Evolutionary conservation across 2,888 invertebrate species (phyloP).

Genomic region (Brachyptera putata): DNA sequence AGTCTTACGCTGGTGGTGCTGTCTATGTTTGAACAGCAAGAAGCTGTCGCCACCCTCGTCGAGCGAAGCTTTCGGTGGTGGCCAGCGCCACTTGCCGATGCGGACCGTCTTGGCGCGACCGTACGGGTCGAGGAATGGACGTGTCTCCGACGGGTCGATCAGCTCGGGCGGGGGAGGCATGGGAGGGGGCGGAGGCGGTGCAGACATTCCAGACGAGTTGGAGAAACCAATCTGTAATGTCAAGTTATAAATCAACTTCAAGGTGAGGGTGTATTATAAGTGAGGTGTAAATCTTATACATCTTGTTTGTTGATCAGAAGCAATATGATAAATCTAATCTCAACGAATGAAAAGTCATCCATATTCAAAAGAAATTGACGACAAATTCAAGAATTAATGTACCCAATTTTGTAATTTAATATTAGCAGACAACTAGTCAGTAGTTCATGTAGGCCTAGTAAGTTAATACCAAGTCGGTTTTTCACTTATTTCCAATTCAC

Average conservation of each 20-base stretch:
- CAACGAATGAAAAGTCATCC: no score
- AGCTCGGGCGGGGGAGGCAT: slow-evolving; percentile 82
- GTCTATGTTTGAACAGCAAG: slow-evolving; percentile 83
- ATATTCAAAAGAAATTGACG: no score
- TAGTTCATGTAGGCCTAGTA: no score
- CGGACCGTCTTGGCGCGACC: slow-evolving; percentile 91
- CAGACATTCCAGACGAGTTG: slow-evolving; percentile 22
- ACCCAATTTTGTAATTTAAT: no score
- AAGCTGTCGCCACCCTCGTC: slow-evolving; percentile 64
- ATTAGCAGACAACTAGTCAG: no score
- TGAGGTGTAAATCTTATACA: no score
- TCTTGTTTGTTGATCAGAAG: no score
- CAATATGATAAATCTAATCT: no score
- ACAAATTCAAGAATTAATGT: no score
- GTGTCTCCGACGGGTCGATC: slow-evolving; percentile 72
- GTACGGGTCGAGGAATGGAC: slow-evolving; percentile 85
- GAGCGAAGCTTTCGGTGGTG: slow-evolving; percentile 65
- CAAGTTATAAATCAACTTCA: not conserved
- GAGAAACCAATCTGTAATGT: not conserved
- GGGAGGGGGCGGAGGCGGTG: slow-evolving; percentile 83
- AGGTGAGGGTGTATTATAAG: no score
- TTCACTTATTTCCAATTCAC: no score
- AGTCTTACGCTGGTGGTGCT: slow-evolving; percentile 72
- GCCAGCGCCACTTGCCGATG: slow-evolving; percentile 96
- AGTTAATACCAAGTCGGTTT: no score